Base-by-base conservation (phyloP, 2,888 invertebrate genomes). In the Anodontia alba region DNA sequence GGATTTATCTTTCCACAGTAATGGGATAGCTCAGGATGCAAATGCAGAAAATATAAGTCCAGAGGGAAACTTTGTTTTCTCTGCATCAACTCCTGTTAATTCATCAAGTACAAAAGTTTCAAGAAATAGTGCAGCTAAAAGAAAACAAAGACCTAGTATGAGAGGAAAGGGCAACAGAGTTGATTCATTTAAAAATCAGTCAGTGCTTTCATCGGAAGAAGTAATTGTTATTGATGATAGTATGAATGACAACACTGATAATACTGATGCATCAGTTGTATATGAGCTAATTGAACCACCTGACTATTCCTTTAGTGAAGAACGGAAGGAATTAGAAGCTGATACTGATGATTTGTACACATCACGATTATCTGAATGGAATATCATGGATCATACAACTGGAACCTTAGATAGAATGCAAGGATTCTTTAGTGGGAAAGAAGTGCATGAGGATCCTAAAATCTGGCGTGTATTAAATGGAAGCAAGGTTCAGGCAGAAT, bases 391-490 rank as follows among this genome's bases (percentile, higher is more conserved):
- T 26, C 74, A 75, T 54, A 74, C 80, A 43, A 78, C 80, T 20
- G 76, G 78, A 38, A 76, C 78, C 46, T 46, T 85, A 31, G 83
- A 85, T 62, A 26, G 51, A 69, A 83, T 85, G 75, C 81, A 85
- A 10, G 78, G 80, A 74, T 85, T 74, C 33, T 85, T 85, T 46
- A 83, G 72, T 43, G 85, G 85, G 8, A 43, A 76, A 38, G 70
- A 73, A 38, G 73, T 71, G 7, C 62, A 42, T 23, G 80, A 51
- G 33, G 85, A 85, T 62, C 85, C 82, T 42, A 51, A 68, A n/a
- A 78, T 85, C n/a, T 73, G 54, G 10, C 62, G 77, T 67, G 76
- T 49, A 43, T 66, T 85, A 29, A 73, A 79, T 72, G 85, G 85
- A 12, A 74, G 51, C 33, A 68, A 23, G 26, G 72, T 85, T 26